These are phyloP conservation scores for Pyrgus malvae DNA, from an alignment of 2,888 invertebrate species.

Conservation along the genomic window DNA sequence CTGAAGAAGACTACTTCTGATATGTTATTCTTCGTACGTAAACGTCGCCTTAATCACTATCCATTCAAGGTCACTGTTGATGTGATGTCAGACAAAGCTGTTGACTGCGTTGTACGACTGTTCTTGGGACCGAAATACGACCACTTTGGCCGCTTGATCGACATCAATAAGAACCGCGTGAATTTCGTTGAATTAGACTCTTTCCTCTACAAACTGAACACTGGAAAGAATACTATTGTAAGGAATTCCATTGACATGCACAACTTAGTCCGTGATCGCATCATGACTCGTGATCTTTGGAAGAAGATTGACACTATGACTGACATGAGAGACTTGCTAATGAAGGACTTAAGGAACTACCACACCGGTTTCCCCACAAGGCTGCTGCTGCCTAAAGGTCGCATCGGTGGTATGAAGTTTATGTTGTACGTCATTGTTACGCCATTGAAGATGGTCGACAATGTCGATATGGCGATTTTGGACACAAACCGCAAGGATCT, in stretches of 20 bases:
- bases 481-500: constrained; percentile 74
- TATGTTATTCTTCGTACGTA: constrained; percentile 78
- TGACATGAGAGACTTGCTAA: constrained; percentile 55
- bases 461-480: constrained; percentile 55
- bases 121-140: constrained; percentile 88
- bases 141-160: constrained; percentile 76
- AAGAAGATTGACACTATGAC: constrained; percentile 82
- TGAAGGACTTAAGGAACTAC: constrained; percentile 65
- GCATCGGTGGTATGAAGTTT: constrained; percentile 84
- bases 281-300: constrained; percentile 84
- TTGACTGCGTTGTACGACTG: constrained; percentile 83
- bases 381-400: constrained; percentile 87
- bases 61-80: constrained; percentile 82
- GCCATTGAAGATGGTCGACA: constrained; percentile 73
- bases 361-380: constrained; percentile 87
- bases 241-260: constrained; percentile 85
- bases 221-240: constrained; percentile 85
- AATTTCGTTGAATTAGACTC: constrained; percentile 85
- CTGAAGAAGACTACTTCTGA: constrained; percentile 71
- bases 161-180: constrained; percentile 81
- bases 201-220: constrained; percentile 82
- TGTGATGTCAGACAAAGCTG: constrained; percentile 79
- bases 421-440: constrained; percentile 84
- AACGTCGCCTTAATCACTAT: constrained; percentile 84
- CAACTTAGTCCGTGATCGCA: constrained; percentile 84